A percentile compares a stretch with the other conserved stretches of the same genome.
Evolutionary conservation across 1,140 invertebrate species (phyloP).

Genomic region (Drosophila sproati): DNA sequence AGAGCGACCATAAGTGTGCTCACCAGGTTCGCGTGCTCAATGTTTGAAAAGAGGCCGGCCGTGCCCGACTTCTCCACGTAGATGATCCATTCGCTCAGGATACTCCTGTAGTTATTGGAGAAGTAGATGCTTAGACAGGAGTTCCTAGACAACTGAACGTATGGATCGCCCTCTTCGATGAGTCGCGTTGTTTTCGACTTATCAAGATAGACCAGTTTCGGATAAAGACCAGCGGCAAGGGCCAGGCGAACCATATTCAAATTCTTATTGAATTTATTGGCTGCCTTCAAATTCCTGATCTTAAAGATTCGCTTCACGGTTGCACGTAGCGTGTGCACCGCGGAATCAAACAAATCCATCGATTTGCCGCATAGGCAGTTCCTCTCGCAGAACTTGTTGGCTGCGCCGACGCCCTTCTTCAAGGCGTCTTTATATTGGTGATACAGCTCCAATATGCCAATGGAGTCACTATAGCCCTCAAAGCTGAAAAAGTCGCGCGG

Average conservation of each 20-base stretch:
- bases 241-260: too few relatives aligned
- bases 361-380: conserved; percentile 50
- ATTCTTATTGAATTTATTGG: conserved; percentile 25
- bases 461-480: conserved; percentile 94
- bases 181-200: too few relatives aligned
- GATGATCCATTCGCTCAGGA: conserved; percentile 52
- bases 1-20: conserved; percentile 45
- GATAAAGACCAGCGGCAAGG: too few relatives aligned
- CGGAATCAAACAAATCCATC: conserved; percentile 68
- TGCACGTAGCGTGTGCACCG: conserved; percentile 53
- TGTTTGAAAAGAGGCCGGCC: conserved; percentile 1
- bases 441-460: conserved; percentile 88
- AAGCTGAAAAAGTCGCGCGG: conserved; percentile 80
- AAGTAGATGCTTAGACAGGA: conserved; percentile 26
- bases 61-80: conserved; percentile 50
- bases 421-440: conserved; percentile 26
- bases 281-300: neutral
- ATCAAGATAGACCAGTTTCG: too few relatives aligned
- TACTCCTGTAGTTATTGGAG: neutral
- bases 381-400: conserved; percentile 43
- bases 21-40: conserved; percentile 45
- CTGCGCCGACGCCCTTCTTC: neutral
- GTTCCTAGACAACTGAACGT: conserved; percentile 41
- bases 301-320: conserved; percentile 49
- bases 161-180: conserved; percentile 25